Conservation (phyloP, 2,113 vertebrate species). For the Strix aluco region DNA sequence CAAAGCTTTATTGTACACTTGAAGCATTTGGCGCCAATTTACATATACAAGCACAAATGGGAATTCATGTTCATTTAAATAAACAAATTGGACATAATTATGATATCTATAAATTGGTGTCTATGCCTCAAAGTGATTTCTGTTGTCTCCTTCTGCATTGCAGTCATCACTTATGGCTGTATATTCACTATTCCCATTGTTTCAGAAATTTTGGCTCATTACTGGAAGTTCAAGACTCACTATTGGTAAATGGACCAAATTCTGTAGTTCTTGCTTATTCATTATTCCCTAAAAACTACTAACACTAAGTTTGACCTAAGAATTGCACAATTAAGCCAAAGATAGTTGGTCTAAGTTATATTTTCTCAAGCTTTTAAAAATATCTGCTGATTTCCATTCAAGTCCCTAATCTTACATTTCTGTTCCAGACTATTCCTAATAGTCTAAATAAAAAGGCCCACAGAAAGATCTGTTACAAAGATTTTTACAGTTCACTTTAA, state of each 20-base stretch:
- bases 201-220: neutral
- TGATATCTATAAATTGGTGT: neutral
- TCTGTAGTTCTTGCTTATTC: neutral
- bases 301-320: neutral
- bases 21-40: neutral
- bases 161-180: neutral
- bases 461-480: neutral
- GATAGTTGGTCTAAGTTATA: neutral
- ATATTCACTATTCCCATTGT: neutral
- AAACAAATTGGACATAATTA: neutral
- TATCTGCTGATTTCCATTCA: neutral
- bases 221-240: neutral
- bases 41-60: neutral
- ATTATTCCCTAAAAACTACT: neutral
- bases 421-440: neutral
- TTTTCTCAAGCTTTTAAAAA: neutral
- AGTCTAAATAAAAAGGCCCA: neutral
- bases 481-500: neutral
- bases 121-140: neutral
- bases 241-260: neutral
- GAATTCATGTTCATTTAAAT: neutral
- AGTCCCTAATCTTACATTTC: neutral
- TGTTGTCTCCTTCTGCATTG: neutral
- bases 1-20: neutral
- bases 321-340: neutral